Evolutionary conservation across 2,888 invertebrate genomes (phyloP).

Genomic region (Steinernema carpocapsae): DNA sequence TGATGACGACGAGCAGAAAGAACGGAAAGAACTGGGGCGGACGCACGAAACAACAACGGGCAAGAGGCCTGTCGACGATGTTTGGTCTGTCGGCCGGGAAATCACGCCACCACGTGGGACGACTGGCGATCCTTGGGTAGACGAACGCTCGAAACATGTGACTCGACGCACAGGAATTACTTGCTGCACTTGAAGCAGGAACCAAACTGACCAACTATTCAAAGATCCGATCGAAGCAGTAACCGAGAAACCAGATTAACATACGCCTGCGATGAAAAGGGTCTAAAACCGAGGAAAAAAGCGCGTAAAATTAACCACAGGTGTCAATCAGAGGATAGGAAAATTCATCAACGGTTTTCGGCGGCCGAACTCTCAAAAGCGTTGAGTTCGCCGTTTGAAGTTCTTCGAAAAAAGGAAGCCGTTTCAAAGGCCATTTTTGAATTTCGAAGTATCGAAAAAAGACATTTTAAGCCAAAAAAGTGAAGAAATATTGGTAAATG

Average conservation of each 20-base stretch:
- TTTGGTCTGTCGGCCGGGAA: slow-evolving; percentile 11
- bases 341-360: no score
- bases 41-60: slow-evolving; percentile 8
- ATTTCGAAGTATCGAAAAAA: no score
- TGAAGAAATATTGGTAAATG: no score
- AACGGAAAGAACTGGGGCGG: slow-evolving; percentile 2
- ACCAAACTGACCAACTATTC: not conserved
- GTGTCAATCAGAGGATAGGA: no score
- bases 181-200: slow-evolving; percentile 1
- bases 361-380: no score
- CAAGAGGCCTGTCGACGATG: slow-evolving; percentile 7
- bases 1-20: not conserved
- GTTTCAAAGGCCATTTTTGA: no score
- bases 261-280: no score
- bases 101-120: slow-evolving; percentile 33
- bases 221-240: not conserved
- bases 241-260: not conserved
- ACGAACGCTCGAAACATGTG: slow-evolving; percentile 11
- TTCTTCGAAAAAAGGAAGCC: no score
- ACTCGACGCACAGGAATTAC: not conserved
- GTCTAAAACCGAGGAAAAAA: no score
- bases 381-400: no score
- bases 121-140: slow-evolving; percentile 1
- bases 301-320: no score
- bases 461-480: no score